Percentiles rank a stretch among this genome's conserved stretches.
Conservation (phyloP, 1,140 invertebrate genomes). For the Notospermus geniculatus region DNA sequence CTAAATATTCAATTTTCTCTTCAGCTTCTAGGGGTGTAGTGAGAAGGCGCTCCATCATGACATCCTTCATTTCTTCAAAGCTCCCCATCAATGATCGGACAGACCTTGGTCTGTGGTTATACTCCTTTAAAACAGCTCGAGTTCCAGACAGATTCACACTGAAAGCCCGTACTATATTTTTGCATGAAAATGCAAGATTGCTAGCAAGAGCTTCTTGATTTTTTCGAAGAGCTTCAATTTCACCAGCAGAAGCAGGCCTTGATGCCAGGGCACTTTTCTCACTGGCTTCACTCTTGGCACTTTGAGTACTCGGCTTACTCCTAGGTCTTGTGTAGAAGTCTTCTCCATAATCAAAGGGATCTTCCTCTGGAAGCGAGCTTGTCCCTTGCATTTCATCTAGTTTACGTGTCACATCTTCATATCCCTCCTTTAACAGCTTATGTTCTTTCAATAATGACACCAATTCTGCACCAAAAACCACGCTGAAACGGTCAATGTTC, state of each 20-base stretch:
- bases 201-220: constrained; percentile 40
- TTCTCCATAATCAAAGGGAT: background rate
- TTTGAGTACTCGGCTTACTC: constrained; percentile 4
- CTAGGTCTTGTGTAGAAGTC: background rate
- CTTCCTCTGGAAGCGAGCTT: background rate
- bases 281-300: constrained; percentile 24
- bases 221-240: constrained; percentile 37
- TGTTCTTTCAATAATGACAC: constrained; percentile 41
- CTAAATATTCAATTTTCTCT: constrained; percentile 47
- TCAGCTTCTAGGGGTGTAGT: constrained; percentile 52
- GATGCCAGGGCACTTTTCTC: constrained; percentile 16
- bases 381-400: background rate
- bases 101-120: constrained; percentile 8
- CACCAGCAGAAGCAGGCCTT: constrained; percentile 22
- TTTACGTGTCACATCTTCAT: constrained; percentile 30
- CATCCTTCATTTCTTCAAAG: constrained; percentile 45
- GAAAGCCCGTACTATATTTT: constrained; percentile 49
- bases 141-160: constrained; percentile 39
- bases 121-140: constrained; percentile 29
- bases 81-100: constrained; percentile 28
- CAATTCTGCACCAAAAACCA: constrained; percentile 42
- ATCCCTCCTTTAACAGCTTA: constrained; percentile 35
- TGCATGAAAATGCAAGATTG: constrained; percentile 45
- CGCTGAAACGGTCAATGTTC: constrained; percentile 43
- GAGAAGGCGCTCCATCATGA: constrained; percentile 46